phyloP scores from a whole-genome alignment of 1,140 invertebrate genomes.

The Tetramorium simillimum region DNA sequence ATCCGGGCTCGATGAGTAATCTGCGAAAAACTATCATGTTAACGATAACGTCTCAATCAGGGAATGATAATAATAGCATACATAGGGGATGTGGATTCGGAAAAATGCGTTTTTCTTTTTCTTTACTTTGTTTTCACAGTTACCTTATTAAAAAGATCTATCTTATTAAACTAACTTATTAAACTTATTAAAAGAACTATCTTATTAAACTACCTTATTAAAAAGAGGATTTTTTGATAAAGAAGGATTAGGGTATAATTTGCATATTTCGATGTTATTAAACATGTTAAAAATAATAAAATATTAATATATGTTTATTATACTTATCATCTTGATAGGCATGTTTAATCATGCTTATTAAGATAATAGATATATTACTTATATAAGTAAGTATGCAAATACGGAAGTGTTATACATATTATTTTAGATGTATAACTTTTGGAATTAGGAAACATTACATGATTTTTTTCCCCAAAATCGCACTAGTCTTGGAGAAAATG shows the following conservation, averaged over 20 bases:
- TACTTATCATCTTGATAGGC: neutral
- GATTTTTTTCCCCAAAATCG: neutral
- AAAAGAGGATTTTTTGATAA: neutral
- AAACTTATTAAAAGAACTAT: neutral
- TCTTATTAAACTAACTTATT: too few species aligned
- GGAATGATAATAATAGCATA: neutral
- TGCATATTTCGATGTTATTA: neutral
- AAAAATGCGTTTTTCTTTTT: neutral
- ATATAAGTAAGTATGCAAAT: neutral
- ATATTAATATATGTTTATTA: neutral
- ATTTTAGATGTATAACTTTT: neutral
- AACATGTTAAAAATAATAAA: neutral
- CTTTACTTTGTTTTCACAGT: neutral
- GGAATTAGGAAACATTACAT: neutral
- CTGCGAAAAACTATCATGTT: constrained; percentile 67
- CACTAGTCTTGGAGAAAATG: neutral
- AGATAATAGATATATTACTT: neutral
- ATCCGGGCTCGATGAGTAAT: constrained; percentile 40
- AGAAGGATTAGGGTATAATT: neutral
- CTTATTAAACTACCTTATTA: too few species aligned
- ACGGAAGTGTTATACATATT: neutral
- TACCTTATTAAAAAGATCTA: neutral
- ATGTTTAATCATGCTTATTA: neutral
- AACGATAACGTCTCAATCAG: neutral
- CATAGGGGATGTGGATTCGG: neutral